Conservation (phyloP, 2,113 vertebrate genomes). For the Hiodon alosoides region DNA sequence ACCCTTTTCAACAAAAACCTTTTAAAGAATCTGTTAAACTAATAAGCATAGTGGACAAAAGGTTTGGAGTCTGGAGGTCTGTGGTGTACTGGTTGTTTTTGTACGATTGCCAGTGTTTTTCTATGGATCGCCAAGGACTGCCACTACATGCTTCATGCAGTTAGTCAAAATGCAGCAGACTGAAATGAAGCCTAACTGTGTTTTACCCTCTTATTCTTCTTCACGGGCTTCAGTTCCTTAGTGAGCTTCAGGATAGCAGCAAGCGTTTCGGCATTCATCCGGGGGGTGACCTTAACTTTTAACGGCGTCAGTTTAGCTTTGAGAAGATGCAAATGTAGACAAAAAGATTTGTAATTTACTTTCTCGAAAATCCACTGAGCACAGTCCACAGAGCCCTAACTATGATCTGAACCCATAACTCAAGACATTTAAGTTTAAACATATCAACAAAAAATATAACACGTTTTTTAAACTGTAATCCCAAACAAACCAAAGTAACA, state of each 20-base stretch:
- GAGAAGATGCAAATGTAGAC: slow-evolving; percentile 4
- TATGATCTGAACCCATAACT: background rate
- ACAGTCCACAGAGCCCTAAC: too few species aligned
- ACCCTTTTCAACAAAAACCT: background rate
- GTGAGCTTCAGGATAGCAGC: slow-evolving; percentile 48
- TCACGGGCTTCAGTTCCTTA: slow-evolving; percentile 35
- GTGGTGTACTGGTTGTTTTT: background rate
- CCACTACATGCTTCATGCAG: background rate
- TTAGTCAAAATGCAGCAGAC: background rate
- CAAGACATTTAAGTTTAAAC: background rate
- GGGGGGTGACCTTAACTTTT: slow-evolving; percentile 53
- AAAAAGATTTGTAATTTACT: background rate
- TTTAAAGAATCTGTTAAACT: slow-evolving; percentile 1
- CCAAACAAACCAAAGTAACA: background rate
- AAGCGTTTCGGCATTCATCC: slow-evolving; percentile 56
- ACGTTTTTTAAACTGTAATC: background rate
- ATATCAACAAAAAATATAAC: background rate
- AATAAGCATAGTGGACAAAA: background rate
- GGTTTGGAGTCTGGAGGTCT: background rate
- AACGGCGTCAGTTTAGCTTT: slow-evolving; percentile 47
- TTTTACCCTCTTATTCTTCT: slow-evolving; percentile 45
- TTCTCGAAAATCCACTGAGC: too few species aligned
- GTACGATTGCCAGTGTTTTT: background rate
- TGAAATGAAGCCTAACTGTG: background rate
- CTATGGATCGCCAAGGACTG: background rate